Base-by-base conservation (phyloP, 2,888 invertebrate species). In the Oligia strigilis region DNA sequence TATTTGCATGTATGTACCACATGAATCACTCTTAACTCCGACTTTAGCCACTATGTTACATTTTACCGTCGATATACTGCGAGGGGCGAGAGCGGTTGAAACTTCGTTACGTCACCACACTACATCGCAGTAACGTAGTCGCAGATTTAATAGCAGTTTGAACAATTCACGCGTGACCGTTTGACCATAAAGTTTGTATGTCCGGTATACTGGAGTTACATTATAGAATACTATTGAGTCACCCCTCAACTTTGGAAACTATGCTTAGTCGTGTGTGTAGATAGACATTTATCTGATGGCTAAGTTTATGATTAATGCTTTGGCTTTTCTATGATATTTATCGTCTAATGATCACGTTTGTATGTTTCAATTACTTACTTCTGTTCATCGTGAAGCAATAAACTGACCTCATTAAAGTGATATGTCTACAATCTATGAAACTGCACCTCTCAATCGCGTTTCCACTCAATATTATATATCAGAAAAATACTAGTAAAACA, bases 141-240 rank as follows among this genome's bases (percentile, higher is more conserved):
- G 87, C 89, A 91, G 89, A 92, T 92, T 92, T 92, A 92, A 92
- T 90, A 91, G 92, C 90, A 89, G 89, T 91, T 91, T 90, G 89
- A 89, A 90, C 90, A 87, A 91, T 91, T 91, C 90, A 89, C 91
- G 89, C 91, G 89, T 90, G 89, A 90, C 92, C 88, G 89, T 89
- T 90, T 77, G 85, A 87, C 90, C 87, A 91, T 90, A 91, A 90
- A 91, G 85, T 90, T 89, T 87, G 87, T 85, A 85, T 86, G 81
- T 79, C 84, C 87, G 66, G 80, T 76, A 80, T 76, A 79, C 75
- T 78, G 72, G 67, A 85, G 82, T 73, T 73, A 79, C 76, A 85
- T 84, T 88, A 84, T 84, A 86, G 67, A 86, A 82, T 74, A 81
- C 82, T 80, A 83, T 87, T 72, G 79, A 87, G 72, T 87, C 74